These are phyloP conservation scores for Drosophila kikkawai DNA, from an alignment of 1,140 invertebrate species.

Conservation along the genomic window DNA sequence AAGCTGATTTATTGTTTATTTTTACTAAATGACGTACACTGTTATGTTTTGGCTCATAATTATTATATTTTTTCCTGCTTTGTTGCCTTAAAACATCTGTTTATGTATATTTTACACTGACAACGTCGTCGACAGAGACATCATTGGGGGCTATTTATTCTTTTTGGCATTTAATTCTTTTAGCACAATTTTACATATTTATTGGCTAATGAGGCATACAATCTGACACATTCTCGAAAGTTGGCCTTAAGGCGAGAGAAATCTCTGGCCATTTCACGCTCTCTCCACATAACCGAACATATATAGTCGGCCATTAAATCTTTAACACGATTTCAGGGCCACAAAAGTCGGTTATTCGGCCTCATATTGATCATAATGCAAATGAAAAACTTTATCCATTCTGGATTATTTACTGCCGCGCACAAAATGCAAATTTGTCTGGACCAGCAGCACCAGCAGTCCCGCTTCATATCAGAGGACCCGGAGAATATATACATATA, in stretches of 20 bases:
- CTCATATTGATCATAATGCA: constrained; percentile 42
- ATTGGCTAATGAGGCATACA: constrained; percentile 58
- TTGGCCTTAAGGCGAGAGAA: constrained; percentile 1
- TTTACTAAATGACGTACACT: constrained; percentile 26
- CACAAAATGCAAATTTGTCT: constrained; percentile 50
- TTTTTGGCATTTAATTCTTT: constrained; percentile 37
- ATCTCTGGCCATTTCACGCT: constrained; percentile 15
- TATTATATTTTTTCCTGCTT: constrained; percentile 10
- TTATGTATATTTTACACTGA: constrained; percentile 37
- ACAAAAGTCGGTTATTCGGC: constrained; percentile 35
- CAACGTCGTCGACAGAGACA: constrained; percentile 18
- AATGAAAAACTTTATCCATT: constrained; percentile 54
- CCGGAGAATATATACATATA: constrained; percentile 9
- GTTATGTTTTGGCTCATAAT: constrained; percentile 18
- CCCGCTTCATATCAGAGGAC: constrained; percentile 2
- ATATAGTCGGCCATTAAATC: constrained; percentile 17
- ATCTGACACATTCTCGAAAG: constrained; percentile 41
- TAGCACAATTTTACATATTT: constrained; percentile 45
- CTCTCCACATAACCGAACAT: constrained; percentile 9
- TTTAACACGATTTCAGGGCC: constrained; percentile 34
- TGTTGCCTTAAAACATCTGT: constrained; percentile 27
- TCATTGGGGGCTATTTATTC: constrained; percentile 18
- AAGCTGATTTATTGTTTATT: constrained; percentile 39
- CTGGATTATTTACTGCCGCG: constrained; percentile 42
- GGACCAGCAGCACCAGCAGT: constrained; percentile 3